Evolutionary conservation across 2,113 vertebrate genomes (phyloP).

Genomic region (Isichthys henryi): DNA sequence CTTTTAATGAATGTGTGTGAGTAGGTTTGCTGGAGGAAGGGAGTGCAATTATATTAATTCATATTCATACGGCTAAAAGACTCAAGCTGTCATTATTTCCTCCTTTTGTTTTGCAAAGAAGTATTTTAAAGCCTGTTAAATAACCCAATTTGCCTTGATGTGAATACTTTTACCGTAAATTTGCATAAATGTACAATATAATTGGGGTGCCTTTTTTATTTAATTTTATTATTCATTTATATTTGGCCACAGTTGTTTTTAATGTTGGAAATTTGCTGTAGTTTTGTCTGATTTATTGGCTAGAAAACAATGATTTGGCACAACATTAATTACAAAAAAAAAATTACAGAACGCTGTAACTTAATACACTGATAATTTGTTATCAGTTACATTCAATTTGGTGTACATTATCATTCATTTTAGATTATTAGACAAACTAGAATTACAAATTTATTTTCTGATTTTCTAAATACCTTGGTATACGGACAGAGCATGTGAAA

Average conservation of each 20-base stretch:
- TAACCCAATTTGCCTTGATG: conserved; percentile 3
- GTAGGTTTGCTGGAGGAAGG: background rate
- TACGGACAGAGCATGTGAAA: background rate
- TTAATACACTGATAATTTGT: background rate
- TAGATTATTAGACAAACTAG: background rate
- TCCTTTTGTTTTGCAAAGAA: conserved; percentile 12
- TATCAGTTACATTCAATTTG: background rate
- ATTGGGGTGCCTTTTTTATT: background rate
- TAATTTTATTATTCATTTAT: background rate
- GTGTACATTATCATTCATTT: background rate
- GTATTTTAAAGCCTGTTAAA: conserved; percentile 10
- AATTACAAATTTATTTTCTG: background rate
- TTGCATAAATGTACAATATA: conserved; percentile 17
- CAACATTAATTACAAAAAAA: background rate
- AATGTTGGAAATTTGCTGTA: background rate
- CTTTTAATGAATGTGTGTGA: conserved; percentile 5
- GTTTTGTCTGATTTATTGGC: background rate
- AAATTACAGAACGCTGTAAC: background rate
- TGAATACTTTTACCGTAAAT: conserved; percentile 5
- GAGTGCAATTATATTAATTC: background rate
- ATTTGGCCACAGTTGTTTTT: background rate
- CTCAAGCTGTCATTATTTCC: conserved; percentile 20
- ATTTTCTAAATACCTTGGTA: background rate
- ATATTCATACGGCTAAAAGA: conserved; percentile 20
- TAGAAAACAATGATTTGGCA: background rate